Evolutionary conservation across 2,888 invertebrate species (phyloP).

Genomic region (Cataglyphis altisquamis): DNA sequence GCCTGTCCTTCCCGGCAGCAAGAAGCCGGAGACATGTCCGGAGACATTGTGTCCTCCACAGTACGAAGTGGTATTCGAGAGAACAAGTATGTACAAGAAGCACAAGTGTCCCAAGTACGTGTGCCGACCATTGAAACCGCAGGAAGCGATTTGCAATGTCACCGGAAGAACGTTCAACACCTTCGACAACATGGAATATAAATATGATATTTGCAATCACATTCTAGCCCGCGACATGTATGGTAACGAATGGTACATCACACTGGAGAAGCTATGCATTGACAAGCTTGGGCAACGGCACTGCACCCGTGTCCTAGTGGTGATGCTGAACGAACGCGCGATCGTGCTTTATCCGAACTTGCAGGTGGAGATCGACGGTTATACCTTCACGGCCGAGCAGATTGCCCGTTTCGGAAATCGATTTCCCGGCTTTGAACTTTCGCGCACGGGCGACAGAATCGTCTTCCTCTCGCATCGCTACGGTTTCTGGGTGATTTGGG

Average conservation of each 20-base stretch:
- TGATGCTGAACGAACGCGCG: constrained; percentile 90
- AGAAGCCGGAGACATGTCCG: constrained; percentile 84
- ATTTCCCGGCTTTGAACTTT: constrained; percentile 89
- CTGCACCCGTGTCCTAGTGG: constrained; percentile 89
- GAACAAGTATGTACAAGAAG: constrained; percentile 76
- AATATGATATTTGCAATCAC: constrained; percentile 94
- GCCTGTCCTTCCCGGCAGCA: constrained; percentile 82
- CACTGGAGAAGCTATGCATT: constrained; percentile 90
- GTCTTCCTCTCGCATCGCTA: constrained; percentile 90
- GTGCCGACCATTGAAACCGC: constrained; percentile 89
- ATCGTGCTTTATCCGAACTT: constrained; percentile 79
- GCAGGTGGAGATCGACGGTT: constrained; percentile 79
- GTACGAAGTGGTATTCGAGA: constrained; percentile 88
- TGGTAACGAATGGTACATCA: constrained; percentile 90
- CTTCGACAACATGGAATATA: constrained; percentile 93
- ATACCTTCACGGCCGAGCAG: constrained; percentile 86
- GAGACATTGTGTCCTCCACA: constrained; percentile 88
- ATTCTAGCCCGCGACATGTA: constrained; percentile 90
- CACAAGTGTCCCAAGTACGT: constrained; percentile 87
- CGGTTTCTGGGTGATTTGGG: constrained; percentile 92
- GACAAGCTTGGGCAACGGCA: constrained; percentile 75
- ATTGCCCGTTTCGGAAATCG: constrained; percentile 88
- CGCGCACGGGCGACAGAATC: constrained; percentile 90
- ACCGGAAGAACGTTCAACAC: constrained; percentile 92
- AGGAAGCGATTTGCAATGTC: constrained; percentile 90